phyloP scores from a whole-genome alignment of 2,797 vertebrate species.

The Argya squamiceps region DNA sequence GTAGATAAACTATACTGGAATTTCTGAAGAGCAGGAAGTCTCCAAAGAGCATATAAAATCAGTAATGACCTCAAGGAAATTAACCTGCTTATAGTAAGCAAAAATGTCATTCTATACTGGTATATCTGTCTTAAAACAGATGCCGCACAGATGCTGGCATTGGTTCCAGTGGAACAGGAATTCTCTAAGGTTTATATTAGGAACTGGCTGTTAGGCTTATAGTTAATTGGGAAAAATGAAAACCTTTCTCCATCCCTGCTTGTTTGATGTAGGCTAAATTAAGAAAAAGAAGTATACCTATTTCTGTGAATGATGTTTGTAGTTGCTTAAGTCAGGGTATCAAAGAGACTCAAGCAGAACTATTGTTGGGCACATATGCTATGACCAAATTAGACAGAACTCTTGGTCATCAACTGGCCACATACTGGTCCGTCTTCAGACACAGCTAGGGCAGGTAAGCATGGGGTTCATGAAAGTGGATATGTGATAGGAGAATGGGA shows the following conservation, averaged over 20 bases:
- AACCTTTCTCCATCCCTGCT: neutral
- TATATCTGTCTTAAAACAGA: constrained; percentile 16
- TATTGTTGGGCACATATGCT: neutral
- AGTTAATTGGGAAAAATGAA: neutral
- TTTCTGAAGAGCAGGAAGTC: neutral
- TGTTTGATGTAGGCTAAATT: neutral
- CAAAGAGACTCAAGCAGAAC: neutral
- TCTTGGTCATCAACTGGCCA: neutral
- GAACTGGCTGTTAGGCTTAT: neutral
- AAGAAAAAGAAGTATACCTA: neutral
- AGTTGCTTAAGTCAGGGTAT: neutral
- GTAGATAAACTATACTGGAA: neutral
- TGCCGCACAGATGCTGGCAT: neutral
- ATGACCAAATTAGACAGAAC: neutral
- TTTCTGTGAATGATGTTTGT: neutral
- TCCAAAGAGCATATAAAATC: constrained; percentile 18
- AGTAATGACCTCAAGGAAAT: constrained; percentile 12
- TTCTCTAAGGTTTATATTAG: neutral
- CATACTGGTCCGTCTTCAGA: neutral
- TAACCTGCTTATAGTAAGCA: neutral
- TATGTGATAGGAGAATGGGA: neutral
- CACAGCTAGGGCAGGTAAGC: neutral
- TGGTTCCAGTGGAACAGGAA: neutral
- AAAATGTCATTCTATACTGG: constrained; percentile 8
- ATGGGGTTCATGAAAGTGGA: neutral